Evolutionary conservation across 2,113 vertebrate species (phyloP).

Genomic region (Parus major): DNA sequence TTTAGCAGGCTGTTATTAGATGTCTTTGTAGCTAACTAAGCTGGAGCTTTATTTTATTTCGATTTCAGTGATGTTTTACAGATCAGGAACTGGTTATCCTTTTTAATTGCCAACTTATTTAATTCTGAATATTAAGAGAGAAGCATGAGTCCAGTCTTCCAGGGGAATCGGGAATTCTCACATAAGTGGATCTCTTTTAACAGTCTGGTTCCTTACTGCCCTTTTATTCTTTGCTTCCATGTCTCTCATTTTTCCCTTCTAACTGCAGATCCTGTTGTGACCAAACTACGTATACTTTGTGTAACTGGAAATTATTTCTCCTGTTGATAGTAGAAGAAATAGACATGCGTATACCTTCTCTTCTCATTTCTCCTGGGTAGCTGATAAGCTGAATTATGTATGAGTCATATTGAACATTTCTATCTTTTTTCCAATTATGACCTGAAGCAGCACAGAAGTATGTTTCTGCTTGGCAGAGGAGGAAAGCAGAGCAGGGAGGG

Average conservation of each 20-base stretch:
- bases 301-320: constrained; percentile 74
- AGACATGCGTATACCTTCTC: constrained; percentile 62
- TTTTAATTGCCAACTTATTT: constrained; percentile 43
- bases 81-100: constrained; percentile 38
- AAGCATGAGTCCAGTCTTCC: constrained; percentile 23
- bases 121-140: constrained; percentile 17
- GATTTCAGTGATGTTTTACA: background rate
- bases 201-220: background rate
- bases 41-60: constrained; percentile 52
- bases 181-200: background rate
- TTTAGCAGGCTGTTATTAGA: constrained; percentile 36
- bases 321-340: constrained; percentile 58
- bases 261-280: constrained; percentile 51
- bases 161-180: background rate
- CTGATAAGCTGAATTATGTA: constrained; percentile 75
- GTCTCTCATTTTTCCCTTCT: constrained; percentile 13
- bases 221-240: constrained; percentile 26
- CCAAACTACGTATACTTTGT: constrained; percentile 37
- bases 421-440: constrained; percentile 74
- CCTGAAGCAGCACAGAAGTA: constrained; percentile 62
- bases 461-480: constrained; percentile 50
- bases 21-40: constrained; percentile 42
- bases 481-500: constrained; percentile 3
- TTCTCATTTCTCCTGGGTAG: constrained; percentile 66
- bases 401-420: constrained; percentile 73